Evolutionary conservation across 2,888 invertebrate species (phyloP).

Genomic region (Amblyjoppa proteus): DNA sequence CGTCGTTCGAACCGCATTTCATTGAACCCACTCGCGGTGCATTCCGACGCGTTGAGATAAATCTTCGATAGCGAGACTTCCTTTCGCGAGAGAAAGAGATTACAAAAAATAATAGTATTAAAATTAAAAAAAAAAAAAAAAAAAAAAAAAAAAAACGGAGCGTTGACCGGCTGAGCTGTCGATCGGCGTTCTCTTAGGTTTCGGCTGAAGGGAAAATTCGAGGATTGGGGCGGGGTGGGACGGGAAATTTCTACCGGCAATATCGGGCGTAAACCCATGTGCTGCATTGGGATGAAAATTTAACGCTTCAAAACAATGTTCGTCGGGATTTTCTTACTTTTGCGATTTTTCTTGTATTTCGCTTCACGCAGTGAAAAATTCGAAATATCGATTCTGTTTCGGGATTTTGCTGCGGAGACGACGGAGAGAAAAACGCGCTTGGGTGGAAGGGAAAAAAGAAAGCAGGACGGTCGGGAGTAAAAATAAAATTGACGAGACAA

Average conservation of each 20-base stretch:
- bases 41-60: neutral
- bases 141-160: neutral
- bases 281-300: neutral
- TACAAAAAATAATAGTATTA: too few relatives aligned
- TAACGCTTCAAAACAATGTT: neutral
- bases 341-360: too few relatives aligned
- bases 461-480: neutral
- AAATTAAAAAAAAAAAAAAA: neutral
- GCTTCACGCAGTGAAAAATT: neutral
- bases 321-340: neutral
- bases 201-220: neutral
- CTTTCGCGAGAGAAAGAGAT: neutral
- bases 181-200: neutral
- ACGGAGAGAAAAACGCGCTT: neutral
- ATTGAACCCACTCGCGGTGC: neutral
- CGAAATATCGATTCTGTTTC: neutral
- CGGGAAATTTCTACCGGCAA: neutral
- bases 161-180: neutral
- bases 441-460: neutral
- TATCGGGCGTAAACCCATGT: slow-evolving; percentile 15
- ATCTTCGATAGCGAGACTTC: slow-evolving; percentile 2
- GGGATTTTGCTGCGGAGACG: neutral
- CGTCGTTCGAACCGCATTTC: neutral
- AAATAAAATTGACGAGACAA: neutral
- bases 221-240: neutral